Base-by-base conservation (phyloP, 2,888 invertebrate genomes). In the Hydraecia micacea region DNA sequence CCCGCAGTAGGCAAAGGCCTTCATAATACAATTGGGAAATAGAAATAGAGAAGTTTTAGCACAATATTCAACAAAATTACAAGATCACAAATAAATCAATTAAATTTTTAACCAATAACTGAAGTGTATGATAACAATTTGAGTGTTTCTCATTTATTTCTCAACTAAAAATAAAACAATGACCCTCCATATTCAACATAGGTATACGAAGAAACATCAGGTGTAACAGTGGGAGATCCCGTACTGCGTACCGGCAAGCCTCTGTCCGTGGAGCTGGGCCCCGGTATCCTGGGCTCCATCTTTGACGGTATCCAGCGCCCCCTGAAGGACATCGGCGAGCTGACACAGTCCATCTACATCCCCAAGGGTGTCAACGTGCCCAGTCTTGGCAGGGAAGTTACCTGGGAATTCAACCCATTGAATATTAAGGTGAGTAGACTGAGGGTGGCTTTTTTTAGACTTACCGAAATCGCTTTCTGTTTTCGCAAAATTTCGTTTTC, bases 241-340 rank as follows among this genome's bases (percentile, higher is more conserved):
- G 99, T 99, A 36, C 97, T 99, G 88, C 97, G 99, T 91, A 99
- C 99, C 0, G 99, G 99, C 88, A 99, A 99, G 96, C 99, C 99
- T 0, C 97, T 99, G 75, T 99, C 99, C 11, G 99, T 99, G 62
- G 99, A 99, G 95, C 97, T 99, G 78, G 99, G 99, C 13, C 99
- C 99, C 73, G 99, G 99, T 93, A 99, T 99, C 95, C 98, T 99
- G 97, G 99, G 99, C 88, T 99, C 99, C 95, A 99, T 99, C 97
- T 99, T 99, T 97, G 99, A 99, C 97, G 99, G 99, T 97, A 99
- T 99, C 96, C 99, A 99, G 97, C 98, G 99, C 93, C 99, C 99
- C 0, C 96, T 99, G 92, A 99, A 99, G 96, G 99, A 99, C 96
- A 99, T 99, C 95, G 97, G 98, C 93, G 99, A 99, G 93, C 96